Base-by-base conservation (phyloP, 2,113 vertebrate genomes). In the Hirundichthys speculiger region DNA sequence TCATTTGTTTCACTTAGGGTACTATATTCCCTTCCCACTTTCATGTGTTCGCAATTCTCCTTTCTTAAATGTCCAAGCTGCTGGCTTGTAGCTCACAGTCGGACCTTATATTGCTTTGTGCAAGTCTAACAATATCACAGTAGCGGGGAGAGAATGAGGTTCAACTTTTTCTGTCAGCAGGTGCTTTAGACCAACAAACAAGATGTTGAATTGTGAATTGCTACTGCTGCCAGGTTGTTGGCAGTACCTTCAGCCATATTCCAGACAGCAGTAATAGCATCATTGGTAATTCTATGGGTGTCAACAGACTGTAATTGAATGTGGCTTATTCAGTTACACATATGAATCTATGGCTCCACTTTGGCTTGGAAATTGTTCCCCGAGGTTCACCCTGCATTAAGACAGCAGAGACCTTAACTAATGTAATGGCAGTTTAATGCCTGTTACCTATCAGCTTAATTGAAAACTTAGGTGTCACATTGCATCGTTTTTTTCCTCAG, bases 261-360 rank as follows among this genome's bases (percentile, higher is more conserved):
- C 65, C 60, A 70, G 73, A 82, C 75, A 71, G 59, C 30, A 19
- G 68, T 89, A 84, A 89, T 75, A 40, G 41, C 65, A 71, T 82
- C 67, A 80, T 64, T 48, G 61, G 49, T 72, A 74, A 72, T 80
- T 70, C 51, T 77, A 64, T 65, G 38, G 75, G 56, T 79, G 67
- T 61, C 80, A 75, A 64, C 22, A n/a, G 75, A 54, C 65, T 54
- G 48, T 86, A 82, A 90, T 83, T 87, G 82, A 81, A 89, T 79
- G 84, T 39, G 64, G 78, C 81, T 69, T 81, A 82, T 88, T 83
- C 64, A 70, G 81, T 86, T 86, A 77, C 60, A 69, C 52, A 15
- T 76, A 73, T 74, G 56, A 48, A 69, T 90, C 68, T 67, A 25
- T 67, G 79, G 74, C 47, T 84, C 69, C 65, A 54, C 45, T 22